Percentiles rank a stretch among this genome's conserved stretches.
These are phyloP conservation scores for Argyresthia albistria DNA, from an alignment of 2,888 invertebrate species.

Conservation along the genomic window DNA sequence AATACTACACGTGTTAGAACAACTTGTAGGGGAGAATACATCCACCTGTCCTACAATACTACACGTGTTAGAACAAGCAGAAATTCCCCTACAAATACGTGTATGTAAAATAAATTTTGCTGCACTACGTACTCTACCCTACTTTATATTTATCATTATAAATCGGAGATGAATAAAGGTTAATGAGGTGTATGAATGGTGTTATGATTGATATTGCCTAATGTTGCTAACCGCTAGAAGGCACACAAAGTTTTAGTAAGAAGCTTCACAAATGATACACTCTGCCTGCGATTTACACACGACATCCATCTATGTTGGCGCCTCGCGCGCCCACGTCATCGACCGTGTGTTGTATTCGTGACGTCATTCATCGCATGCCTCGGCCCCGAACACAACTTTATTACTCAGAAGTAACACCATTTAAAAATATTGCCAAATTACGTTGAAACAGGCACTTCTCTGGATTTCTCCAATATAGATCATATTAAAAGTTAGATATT, in stretches of 20 bases:
- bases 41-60: conserved; percentile 4
- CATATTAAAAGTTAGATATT: conserved; percentile 51
- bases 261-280: conserved; percentile 62
- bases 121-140: not conserved
- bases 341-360: conserved; percentile 9
- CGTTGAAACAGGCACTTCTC: conserved; percentile 71
- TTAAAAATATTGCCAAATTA: conserved; percentile 69
- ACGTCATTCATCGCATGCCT: conserved; percentile 23
- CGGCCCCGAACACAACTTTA: conserved; percentile 46
- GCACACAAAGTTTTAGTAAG: conserved; percentile 70
- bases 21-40: conserved; percentile 52
- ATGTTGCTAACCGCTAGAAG: conserved; percentile 69
- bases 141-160: not conserved
- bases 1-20: not conserved
- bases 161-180: conserved; percentile 27
- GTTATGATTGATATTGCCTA: conserved; percentile 61
- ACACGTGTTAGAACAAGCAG: conserved; percentile 1
- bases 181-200: conserved; percentile 39
- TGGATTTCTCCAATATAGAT: conserved; percentile 71
- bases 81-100: conserved; percentile 23
- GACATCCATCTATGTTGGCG: conserved; percentile 9
- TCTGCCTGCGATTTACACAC: conserved; percentile 17
- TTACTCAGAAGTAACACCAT: conserved; percentile 51
- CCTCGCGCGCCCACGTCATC: conserved; percentile 10
- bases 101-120: conserved; percentile 20